phyloP scores from a whole-genome alignment of 2,888 invertebrate species.

The Drosophila lacicola region DNA sequence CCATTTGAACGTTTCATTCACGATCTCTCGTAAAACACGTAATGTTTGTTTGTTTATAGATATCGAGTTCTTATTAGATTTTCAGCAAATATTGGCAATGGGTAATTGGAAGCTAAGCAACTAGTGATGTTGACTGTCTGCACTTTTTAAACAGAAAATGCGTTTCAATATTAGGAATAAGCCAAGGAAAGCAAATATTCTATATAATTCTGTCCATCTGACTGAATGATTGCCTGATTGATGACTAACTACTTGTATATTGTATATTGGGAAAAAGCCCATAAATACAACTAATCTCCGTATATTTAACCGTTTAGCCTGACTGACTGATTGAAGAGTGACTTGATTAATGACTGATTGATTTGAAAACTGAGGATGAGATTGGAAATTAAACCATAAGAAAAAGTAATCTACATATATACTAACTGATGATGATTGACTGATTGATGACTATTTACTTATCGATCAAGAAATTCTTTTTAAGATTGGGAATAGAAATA shows the following conservation, averaged over 20 bases:
- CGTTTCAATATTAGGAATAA: neutral
- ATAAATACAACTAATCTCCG: too few species aligned
- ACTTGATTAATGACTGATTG: too few species aligned
- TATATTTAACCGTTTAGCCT: too few species aligned
- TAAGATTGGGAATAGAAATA: too few species aligned
- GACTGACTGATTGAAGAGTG: too few species aligned
- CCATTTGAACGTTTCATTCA: slow-evolving; percentile 22
- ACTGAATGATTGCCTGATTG: neutral
- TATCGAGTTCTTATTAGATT: slow-evolving; percentile 5
- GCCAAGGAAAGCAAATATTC: neutral
- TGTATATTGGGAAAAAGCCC: neutral
- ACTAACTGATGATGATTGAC: neutral
- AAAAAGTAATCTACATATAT: neutral
- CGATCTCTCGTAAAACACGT: slow-evolving; percentile 26
- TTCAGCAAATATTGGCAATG: slow-evolving; percentile 13
- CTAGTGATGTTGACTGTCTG: slow-evolving; percentile 9
- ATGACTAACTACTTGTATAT: neutral
- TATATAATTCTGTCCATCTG: neutral
- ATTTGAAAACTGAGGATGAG: too few species aligned
- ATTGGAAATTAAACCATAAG: too few species aligned
- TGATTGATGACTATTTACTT: neutral
- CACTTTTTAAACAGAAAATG: neutral
- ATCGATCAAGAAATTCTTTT: neutral
- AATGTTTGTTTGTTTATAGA: slow-evolving; percentile 2
- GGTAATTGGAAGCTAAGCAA: neutral